Base-by-base conservation (phyloP, 2,888 invertebrate species). In the Lacanobia oleracea region DNA sequence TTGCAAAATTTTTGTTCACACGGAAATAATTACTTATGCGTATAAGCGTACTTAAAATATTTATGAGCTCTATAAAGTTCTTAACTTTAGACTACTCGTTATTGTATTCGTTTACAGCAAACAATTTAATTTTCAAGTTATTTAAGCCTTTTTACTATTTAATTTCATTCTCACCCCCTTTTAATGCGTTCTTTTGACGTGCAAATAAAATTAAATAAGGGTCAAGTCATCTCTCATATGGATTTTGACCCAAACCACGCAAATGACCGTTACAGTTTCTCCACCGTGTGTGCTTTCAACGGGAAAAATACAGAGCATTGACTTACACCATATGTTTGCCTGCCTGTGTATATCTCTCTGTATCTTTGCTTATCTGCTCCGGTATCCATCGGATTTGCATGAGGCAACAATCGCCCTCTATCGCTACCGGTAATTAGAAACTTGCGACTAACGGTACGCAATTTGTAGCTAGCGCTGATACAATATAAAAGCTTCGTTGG, bases 341-440 rank as follows among this genome's bases (percentile, higher is more conserved):
- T 83, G 86, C 83, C 80, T 89, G 83, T 84, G 83, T 86, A 83
- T 79, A 83, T 79, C 74, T 75, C 68, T 63, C 68, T 74, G 76
- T 79, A 86, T 86, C 77, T 83, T 76, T 87, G 85, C 84, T 88
- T 92, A 92, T 93, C 91, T 87, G 82, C 79, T 86, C 87, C 86
- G 85, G 88, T 90, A 91, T 91, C 90, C 88, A 92, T 92, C 86
- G 88, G 87, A 94, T 95, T 95, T 94, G 92, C 94, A 95, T 94
- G 90, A 90, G 89, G 90, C 88, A 91, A 93, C 95, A 94, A 94
- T 95, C 93, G 91, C 88, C 91, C 88, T 92, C 92, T 91, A 94
- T 94, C 91, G 93, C 86, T 82, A 86, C 85, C 87, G 87, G 93
- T 94, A 94, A 95, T 95, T 95, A 95, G 93, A 94, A 94, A 93